Evolutionary conservation across 2,113 vertebrate species (phyloP), one percentile per base, ranked within the genome.

Genomic region (Podilymbus podiceps): DNA sequence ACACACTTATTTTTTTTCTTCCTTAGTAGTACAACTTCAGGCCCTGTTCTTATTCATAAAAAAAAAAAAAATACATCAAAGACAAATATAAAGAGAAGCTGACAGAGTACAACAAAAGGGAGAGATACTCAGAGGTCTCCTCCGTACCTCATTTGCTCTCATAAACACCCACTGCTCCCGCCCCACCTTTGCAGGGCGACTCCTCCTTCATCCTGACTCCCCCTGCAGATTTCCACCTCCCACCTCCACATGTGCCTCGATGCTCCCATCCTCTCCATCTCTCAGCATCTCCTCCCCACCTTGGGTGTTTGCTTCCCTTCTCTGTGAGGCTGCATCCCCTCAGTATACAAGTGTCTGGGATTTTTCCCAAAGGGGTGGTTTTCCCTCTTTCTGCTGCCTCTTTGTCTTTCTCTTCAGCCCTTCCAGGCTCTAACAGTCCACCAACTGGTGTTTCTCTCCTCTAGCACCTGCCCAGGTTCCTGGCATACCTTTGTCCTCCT

Each of bases 231-330:
- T 91, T 50, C 31, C 15, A 31, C 53, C 60, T 77, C 27, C 30
- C 2, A 0, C 42, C 60, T 74, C 24, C 47, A 5, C 31, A 3
- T 17, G 21, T 4, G 1, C 21, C 22, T 23, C 0, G 0, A 5
- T 22, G 16, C 77, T 50, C 38, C 38, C 56, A 15, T 21, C n/a
- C 23, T 49, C 53, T 40, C 25, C 46, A 31, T 42, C 62, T 71
- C 53, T 47, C 60, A 67, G 38, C 13, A 52, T 91, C n/a, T 60
- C 20, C 50, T 67, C 44, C n/a, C 30, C n/a, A 63, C 31, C 14
- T 52, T 76, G 68, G 28, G 1, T 0, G 0, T n/a, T 68, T 66
- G 0, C 15, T 68, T 76, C 19, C 23, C 44, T 68, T 68, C 53
- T 49, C 56, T 20, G 20, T 38, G 58, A 71, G 30, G 22, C 22